Conservation (phyloP, 2,888 invertebrate genomes). For the Gortyna flavago region DNA sequence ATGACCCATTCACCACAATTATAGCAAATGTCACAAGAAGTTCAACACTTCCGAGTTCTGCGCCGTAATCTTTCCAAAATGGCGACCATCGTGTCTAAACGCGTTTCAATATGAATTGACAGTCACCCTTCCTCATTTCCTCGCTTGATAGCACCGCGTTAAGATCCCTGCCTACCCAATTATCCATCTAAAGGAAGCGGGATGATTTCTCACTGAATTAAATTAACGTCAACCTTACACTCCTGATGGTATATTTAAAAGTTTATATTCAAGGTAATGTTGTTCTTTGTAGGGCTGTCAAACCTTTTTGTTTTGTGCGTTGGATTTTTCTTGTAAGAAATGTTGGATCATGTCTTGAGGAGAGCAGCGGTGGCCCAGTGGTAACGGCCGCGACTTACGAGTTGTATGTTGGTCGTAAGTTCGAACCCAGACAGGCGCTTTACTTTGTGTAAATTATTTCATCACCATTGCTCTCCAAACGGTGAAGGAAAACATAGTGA, state of each 20-base stretch:
- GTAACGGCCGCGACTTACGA: no score
- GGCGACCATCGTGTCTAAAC: constrained; percentile 2
- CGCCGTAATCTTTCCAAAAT: constrained; percentile 12
- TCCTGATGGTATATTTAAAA: constrained; percentile 53
- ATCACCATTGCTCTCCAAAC: no score
- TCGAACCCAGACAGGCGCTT: no score
- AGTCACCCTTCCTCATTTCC: not conserved
- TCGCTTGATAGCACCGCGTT: constrained; percentile 2
- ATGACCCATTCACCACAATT: not conserved
- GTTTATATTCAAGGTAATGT: constrained; percentile 56
- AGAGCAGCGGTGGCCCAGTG: no score
- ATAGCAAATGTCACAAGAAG: not conserved
- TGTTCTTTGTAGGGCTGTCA: constrained; percentile 54
- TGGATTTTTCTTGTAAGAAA: no score
- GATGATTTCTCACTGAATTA: constrained; percentile 51
- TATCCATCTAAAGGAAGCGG: constrained; percentile 5
- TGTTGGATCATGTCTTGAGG: no score
- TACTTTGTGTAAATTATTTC: no score
- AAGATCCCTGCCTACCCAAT: constrained; percentile 15
- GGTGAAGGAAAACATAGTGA: no score
- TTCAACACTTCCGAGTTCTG: not conserved
- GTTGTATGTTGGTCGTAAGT: no score
- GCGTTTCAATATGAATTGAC: constrained; percentile 2
- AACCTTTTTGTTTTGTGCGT: not conserved
- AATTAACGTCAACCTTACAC: constrained; percentile 47